These are phyloP conservation scores for Phrynocephalus vlangalii DNA, from an alignment of 2,797 vertebrate species.

Conservation along the genomic window DNA sequence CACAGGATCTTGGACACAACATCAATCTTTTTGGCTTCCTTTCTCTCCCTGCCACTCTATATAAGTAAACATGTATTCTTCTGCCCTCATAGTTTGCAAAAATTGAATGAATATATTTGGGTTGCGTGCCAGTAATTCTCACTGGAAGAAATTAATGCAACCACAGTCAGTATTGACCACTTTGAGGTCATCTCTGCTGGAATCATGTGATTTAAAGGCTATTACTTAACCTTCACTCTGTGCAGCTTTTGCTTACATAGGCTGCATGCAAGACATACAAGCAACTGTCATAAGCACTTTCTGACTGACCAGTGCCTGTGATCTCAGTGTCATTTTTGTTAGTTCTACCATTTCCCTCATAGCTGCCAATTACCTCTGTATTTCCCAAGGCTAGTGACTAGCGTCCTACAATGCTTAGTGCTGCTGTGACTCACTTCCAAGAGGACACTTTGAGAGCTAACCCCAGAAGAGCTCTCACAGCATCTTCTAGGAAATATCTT, in stretches of 20 bases:
- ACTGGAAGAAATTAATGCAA: not conserved
- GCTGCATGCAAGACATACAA: not conserved
- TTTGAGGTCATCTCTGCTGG: not conserved
- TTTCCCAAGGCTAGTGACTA: too few relatives aligned
- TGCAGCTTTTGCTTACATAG: not conserved
- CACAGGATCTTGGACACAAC: not conserved
- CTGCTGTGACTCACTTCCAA: too few relatives aligned
- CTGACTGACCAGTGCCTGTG: not conserved
- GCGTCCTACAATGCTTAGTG: too few relatives aligned
- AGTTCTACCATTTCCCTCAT: too few relatives aligned
- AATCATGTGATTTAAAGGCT: not conserved
- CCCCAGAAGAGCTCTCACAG: too few relatives aligned
- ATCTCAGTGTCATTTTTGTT: not conserved
- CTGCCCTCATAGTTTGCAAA: not conserved
- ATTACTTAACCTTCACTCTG: not conserved
- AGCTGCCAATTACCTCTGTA: too few relatives aligned
- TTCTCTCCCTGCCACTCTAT: not conserved
- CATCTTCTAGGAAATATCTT: too few relatives aligned
- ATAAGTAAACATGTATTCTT: not conserved
- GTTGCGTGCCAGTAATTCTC: not conserved
- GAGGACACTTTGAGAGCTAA: too few relatives aligned
- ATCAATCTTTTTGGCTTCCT: not conserved
- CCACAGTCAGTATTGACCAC: not conserved
- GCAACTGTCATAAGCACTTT: not conserved
- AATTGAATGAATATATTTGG: not conserved